Base-by-base conservation (phyloP, 1,140 invertebrate species). In the Drosophila yakuba region DNA sequence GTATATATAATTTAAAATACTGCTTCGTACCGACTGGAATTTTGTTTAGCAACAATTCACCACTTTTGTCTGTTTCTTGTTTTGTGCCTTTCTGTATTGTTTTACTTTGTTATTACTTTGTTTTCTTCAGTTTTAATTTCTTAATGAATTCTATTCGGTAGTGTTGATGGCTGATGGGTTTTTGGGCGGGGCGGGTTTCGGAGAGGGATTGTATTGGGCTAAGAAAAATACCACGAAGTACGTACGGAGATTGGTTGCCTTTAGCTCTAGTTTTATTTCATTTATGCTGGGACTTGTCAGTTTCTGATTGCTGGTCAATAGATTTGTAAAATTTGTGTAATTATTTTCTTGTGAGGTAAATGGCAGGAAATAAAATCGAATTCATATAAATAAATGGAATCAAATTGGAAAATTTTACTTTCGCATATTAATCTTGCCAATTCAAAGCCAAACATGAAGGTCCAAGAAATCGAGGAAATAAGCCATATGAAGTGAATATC, bases 371-470 rank as follows among this genome's bases (percentile, higher is more conserved):
- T 48, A 15, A 43, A 58, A 41, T 36, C 7, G 41, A 67, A 51
- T 47, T 50, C 38, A 73, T 68, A 64, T 76, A 56, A 68, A 47
- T 47, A 45, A 67, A 69, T 45, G 43, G 17, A 69, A 48, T 23
- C 14, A 23, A 12, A 38, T 80, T 57, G 67, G 14, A 15, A 61
- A 61, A 62, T 51, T 57, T 47, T 51, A 32, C 48, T 58, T 51
- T 74, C 45, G 43, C 54, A 25, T 57, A 20, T 52, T 52, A 44
- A 44, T 69, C 38, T 81, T 71, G 82, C 82, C 82, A 86, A 88
- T 86, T 88, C 79, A 86, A 88, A 88, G 58, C 83, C 83, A 88
- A 86, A 82, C 82, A 58, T 82, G 52, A 78, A 82, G 67, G 62
- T 74, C 55, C 55, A 79, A 44, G 32, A 62, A 86, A 81, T 39